These are phyloP conservation scores for Euproctis similis DNA, from an alignment of 2,888 invertebrate genomes.

Conservation along the genomic window DNA sequence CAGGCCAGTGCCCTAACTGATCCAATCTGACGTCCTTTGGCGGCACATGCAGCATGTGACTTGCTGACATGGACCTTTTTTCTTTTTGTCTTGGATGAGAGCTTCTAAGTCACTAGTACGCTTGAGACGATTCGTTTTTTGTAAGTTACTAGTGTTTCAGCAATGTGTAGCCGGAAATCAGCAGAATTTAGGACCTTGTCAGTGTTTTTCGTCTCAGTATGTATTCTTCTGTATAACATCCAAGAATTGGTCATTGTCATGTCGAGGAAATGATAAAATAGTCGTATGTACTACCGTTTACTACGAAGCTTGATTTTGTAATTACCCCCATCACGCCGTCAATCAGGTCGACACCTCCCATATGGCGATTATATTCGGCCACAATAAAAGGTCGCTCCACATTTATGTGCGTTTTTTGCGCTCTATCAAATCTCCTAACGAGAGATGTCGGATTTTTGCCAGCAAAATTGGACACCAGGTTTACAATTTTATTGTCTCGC, in stretches of 20 bases:
- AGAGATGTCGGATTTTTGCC: slow-evolving; percentile 8
- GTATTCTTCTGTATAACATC: slow-evolving; percentile 3
- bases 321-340: not conserved
- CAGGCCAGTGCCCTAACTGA: slow-evolving; percentile 15
- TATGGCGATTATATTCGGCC: slow-evolving; percentile 3
- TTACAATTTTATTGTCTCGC: slow-evolving; percentile 17
- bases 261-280: slow-evolving; percentile 7
- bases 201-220: slow-evolving; percentile 1
- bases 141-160: not conserved
- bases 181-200: slow-evolving; percentile 3
- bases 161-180: not conserved
- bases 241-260: slow-evolving; percentile 4
- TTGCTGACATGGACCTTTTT: not conserved
- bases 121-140: not conserved
- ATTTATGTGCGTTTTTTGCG: slow-evolving; percentile 2
- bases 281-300: slow-evolving; percentile 4
- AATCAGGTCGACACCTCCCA: slow-evolving; percentile 1
- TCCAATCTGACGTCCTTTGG: slow-evolving; percentile 17
- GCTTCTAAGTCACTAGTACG: not conserved
- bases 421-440: slow-evolving; percentile 3
- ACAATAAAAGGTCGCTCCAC: slow-evolving; percentile 5
- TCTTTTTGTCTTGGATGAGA: not conserved
- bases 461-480: slow-evolving; percentile 19
- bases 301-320: slow-evolving; percentile 2
- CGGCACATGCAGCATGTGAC: slow-evolving; percentile 6